phyloP scores from a whole-genome alignment of 2,888 invertebrate species.

The Harpalus rufipes region DNA sequence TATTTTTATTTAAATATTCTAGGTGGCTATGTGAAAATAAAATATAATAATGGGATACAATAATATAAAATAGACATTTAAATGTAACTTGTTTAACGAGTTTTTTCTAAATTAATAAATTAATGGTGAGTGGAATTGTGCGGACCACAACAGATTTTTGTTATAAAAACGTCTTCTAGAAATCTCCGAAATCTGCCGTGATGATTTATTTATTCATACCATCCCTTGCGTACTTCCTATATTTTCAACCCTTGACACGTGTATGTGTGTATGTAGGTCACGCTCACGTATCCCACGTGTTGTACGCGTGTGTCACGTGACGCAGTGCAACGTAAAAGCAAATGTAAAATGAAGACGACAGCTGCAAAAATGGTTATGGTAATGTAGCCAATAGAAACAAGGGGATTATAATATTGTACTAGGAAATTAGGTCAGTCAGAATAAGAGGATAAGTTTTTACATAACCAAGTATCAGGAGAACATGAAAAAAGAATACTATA shows the following conservation, averaged over 20 bases:
- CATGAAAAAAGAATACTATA: neutral
- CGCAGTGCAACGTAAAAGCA: neutral
- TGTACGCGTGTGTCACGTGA: neutral
- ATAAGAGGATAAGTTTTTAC: neutral
- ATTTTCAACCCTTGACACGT: neutral
- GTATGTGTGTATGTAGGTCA: neutral
- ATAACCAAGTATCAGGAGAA: constrained; percentile 2
- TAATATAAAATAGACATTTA: no score
- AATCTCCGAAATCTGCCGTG: no score
- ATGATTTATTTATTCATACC: no score
- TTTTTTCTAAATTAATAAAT: no score
- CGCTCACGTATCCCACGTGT: neutral
- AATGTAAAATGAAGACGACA: neutral
- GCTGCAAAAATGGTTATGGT: neutral
- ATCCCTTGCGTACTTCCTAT: no score
- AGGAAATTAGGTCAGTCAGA: neutral
- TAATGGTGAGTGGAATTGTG: no score
- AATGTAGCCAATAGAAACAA: constrained; percentile 2
- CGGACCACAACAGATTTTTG: no score
- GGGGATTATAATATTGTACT: neutral
- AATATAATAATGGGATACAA: no score
- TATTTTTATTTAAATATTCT: no score
- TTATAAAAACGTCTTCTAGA: no score
- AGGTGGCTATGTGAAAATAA: no score
- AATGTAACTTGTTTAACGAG: no score